A percentile compares a stretch with the other conserved stretches of the same genome.
These are phyloP conservation scores for Oplegnathus fasciatus DNA, from an alignment of 2,113 vertebrate genomes.

Conservation along the genomic window DNA sequence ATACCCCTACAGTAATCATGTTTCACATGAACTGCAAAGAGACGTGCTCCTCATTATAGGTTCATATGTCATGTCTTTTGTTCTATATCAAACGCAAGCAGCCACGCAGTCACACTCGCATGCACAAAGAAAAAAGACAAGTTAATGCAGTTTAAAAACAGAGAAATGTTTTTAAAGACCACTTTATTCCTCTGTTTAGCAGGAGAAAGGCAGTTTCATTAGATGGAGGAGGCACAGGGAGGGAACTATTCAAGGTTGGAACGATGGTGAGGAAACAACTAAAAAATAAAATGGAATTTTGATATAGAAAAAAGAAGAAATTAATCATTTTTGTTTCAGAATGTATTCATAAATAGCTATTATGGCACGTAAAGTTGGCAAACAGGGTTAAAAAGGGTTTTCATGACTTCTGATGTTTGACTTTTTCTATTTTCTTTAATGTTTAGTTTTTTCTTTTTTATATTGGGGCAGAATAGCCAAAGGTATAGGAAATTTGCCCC, in stretches of 20 bases:
- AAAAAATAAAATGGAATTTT: slow-evolving; percentile 7
- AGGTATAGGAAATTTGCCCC: not conserved
- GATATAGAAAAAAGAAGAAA: not conserved
- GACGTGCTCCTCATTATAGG: slow-evolving; percentile 19
- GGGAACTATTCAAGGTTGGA: slow-evolving; percentile 30
- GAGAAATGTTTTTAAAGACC: not conserved
- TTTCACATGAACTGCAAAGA: slow-evolving; percentile 51
- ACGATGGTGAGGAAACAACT: not conserved
- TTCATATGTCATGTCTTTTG: slow-evolving; percentile 32
- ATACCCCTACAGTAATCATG: slow-evolving; percentile 37
- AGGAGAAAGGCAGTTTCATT: not conserved
- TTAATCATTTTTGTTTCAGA: not conserved
- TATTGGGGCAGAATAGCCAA: not conserved
- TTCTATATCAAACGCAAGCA: slow-evolving; percentile 10
- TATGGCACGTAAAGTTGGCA: not conserved
- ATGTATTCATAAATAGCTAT: slow-evolving; percentile 5
- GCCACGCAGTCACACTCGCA: not conserved
- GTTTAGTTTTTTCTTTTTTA: not conserved
- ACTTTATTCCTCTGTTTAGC: not conserved
- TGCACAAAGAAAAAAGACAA: not conserved
- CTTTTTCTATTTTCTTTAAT: not conserved
- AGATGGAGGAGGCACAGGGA: not conserved
- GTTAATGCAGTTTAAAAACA: slow-evolving; percentile 1
- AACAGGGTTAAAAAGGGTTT: not conserved
- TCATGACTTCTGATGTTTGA: not conserved